Conservation (phyloP, 2,888 invertebrate genomes). For the Coelopa pilipes region DNA sequence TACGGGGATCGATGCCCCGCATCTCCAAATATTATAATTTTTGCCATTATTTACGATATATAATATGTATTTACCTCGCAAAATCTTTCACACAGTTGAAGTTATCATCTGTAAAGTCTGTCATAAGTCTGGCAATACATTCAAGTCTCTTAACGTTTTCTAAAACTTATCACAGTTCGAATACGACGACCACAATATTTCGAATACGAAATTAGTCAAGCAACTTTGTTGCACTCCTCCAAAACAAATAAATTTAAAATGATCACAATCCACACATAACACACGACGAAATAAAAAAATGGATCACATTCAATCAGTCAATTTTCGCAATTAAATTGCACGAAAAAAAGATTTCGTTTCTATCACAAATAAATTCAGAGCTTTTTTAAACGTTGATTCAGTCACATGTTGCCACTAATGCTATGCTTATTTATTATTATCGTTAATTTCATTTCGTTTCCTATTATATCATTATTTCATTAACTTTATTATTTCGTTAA, state of each 20-base stretch:
- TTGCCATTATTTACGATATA: too few species aligned
- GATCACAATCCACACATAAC: too few species aligned
- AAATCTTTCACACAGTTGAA: slow-evolving; percentile 27
- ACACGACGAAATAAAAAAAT: not conserved
- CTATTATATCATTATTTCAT: slow-evolving; percentile 28
- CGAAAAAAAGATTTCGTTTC: slow-evolving; percentile 33
- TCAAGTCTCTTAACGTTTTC: not conserved
- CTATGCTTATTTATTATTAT: slow-evolving; percentile 23
- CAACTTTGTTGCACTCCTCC: slow-evolving; percentile 25
- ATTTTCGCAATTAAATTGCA: slow-evolving; percentile 45
- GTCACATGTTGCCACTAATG: slow-evolving; percentile 35
- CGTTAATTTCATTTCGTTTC: too few species aligned
- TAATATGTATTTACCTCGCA: slow-evolving; percentile 17
- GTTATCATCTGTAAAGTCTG: slow-evolving; percentile 34
- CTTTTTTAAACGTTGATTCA: slow-evolving; percentile 27
- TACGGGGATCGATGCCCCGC: slow-evolving; percentile 68
- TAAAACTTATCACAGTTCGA: slow-evolving; percentile 35
- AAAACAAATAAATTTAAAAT: not conserved
- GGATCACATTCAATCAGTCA: slow-evolving; percentile 31
- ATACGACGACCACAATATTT: not conserved
- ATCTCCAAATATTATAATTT: slow-evolving; percentile 56
- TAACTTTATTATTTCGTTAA: slow-evolving; percentile 32
- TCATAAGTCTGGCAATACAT: not conserved
- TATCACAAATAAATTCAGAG: slow-evolving; percentile 42
- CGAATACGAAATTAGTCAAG: not conserved